Conservation (phyloP, 53 echinoderm and acorn worm genomes). For the Pentamera pediparva region DNA sequence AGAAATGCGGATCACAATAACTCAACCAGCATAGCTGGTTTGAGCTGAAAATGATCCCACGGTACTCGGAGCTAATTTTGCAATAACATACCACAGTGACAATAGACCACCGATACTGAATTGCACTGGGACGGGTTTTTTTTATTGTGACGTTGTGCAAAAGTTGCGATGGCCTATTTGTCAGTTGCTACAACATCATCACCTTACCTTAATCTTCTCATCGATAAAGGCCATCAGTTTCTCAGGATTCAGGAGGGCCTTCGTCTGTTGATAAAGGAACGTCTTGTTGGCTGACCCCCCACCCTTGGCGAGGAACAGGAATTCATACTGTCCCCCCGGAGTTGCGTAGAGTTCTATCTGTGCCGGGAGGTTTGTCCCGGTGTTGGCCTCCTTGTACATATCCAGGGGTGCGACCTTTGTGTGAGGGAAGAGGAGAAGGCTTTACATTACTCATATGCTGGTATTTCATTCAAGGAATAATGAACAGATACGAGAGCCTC, state of each 20-base stretch:
- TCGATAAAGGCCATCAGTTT: conserved; percentile 81
- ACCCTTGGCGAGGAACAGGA: conserved; percentile 94
- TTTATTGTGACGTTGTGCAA: too few relatives aligned
- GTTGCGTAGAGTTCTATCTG: conserved; percentile 95
- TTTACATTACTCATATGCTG: too few relatives aligned
- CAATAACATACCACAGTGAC: too few relatives aligned
- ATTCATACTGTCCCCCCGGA: conserved; percentile 80
- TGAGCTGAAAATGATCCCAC: too few relatives aligned
- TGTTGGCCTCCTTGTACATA: conserved; percentile 95
- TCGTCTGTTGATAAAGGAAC: conserved; percentile 90
- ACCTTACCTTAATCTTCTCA: conserved; percentile 92
- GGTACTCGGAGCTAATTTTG: too few relatives aligned
- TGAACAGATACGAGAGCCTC: too few relatives aligned
- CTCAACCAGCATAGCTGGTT: too few relatives aligned
- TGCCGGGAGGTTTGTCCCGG: conserved; percentile 94
- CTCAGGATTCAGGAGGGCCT: conserved; percentile 85
- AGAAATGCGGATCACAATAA: too few relatives aligned
- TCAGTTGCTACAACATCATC: not conserved
- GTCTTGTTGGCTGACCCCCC: conserved; percentile 99
- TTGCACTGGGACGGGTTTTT: too few relatives aligned
- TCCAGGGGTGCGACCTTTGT: conserved; percentile 76
- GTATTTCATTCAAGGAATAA: too few relatives aligned
- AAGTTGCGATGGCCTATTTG: too few relatives aligned
- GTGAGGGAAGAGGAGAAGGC: not conserved
- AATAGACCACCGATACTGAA: too few relatives aligned